Conservation (phyloP, 2,888 invertebrate genomes). For the Petrolisthes cinctipes region DNA sequence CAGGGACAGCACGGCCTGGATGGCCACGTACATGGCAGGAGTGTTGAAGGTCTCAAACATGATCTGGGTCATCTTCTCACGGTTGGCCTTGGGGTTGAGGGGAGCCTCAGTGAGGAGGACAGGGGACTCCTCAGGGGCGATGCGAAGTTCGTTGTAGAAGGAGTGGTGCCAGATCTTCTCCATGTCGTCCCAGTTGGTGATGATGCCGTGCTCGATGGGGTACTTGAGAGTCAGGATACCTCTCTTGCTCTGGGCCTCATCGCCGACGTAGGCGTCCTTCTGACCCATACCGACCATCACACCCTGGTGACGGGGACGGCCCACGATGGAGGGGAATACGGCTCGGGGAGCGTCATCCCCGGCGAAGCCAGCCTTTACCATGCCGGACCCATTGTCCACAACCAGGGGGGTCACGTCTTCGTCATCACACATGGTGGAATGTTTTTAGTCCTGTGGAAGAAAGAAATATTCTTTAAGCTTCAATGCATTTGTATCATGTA, state of each 20-base stretch:
- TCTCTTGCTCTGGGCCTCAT: slow-evolving; percentile 74
- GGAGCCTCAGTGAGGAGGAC: slow-evolving; percentile 86
- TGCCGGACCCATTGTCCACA: too few species aligned
- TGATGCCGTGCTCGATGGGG: slow-evolving; percentile 96
- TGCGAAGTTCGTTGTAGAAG: slow-evolving; percentile 71
- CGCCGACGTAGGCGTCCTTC: slow-evolving; percentile 65
- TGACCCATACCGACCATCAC: slow-evolving; percentile 66
- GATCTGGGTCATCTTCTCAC: slow-evolving; percentile 89
- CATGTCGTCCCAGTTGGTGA: slow-evolving; percentile 99
- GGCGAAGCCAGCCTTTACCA: too few species aligned
- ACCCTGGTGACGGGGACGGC: slow-evolving; percentile 64
- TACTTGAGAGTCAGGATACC: slow-evolving; percentile 96
- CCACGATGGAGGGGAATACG: too few species aligned
- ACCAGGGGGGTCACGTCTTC: too few species aligned
- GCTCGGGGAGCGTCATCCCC: too few species aligned
- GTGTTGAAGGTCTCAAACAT: slow-evolving; percentile 93
- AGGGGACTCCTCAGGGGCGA: slow-evolving; percentile 10
- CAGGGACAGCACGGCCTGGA: slow-evolving; percentile 81
- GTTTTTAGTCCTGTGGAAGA: not conserved
- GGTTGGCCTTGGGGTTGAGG: slow-evolving; percentile 93
- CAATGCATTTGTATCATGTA: too few species aligned
- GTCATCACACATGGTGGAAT: not conserved
- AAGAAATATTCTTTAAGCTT: too few species aligned
- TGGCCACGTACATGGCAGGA: slow-evolving; percentile 92
- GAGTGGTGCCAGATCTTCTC: slow-evolving; percentile 97